phyloP scores from a whole-genome alignment of 2,888 invertebrate genomes.

The Melipona bicolor region DNA sequence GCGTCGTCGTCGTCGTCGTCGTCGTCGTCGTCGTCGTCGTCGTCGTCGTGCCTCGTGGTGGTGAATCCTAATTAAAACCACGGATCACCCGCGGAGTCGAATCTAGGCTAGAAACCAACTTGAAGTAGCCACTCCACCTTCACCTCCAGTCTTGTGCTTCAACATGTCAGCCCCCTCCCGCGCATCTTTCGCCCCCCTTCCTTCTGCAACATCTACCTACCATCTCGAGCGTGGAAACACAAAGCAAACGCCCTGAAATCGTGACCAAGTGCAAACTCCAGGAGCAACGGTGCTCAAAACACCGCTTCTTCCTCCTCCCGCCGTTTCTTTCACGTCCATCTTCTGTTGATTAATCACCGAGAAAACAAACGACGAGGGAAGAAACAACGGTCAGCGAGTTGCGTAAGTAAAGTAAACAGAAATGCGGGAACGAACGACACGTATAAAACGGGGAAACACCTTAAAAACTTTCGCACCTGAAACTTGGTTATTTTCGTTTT shows the following conservation, averaged over 20 bases:
- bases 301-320: neutral
- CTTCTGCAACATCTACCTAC: conserved; percentile 44
- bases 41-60: conserved; percentile 46
- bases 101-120: conserved; percentile 78
- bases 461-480: neutral
- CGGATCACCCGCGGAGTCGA: conserved; percentile 74
- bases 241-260: conserved; percentile 77
- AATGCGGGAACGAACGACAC: too few species aligned
- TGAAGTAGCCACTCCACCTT: conserved; percentile 69
- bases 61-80: conserved; percentile 79
- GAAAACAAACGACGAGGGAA: neutral
- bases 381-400: conserved; percentile 16
- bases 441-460: neutral
- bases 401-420: neutral
- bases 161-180: conserved; percentile 29
- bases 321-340: neutral
- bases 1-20: neutral
- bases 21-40: conserved; percentile 4
- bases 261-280: conserved; percentile 79
- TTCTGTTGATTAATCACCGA: conserved; percentile 17
- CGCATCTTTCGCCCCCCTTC: conserved; percentile 42
- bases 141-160: conserved; percentile 71
- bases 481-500: neutral
- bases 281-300: conserved; percentile 45
- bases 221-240: conserved; percentile 68